Base-by-base conservation (phyloP, 2,113 vertebrate genomes). In the Mesembrinibis cayennensis region DNA sequence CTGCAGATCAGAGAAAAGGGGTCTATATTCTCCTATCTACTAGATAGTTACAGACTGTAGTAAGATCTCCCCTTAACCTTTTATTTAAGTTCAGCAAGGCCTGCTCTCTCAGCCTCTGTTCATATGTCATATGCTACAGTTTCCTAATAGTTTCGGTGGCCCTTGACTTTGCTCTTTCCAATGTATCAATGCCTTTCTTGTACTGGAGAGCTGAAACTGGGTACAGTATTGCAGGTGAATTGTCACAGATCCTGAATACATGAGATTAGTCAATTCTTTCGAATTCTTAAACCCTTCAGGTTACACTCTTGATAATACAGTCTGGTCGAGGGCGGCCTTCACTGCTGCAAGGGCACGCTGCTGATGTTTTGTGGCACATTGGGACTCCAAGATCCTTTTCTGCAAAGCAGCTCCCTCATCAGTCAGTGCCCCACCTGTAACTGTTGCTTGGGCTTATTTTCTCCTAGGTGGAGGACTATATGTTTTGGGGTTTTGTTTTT, bases 231-330 rank as follows among this genome's bases (percentile, higher is more conserved):
- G 50, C 56, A 49, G n/a, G 2, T 59, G 25, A 69, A 9, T 22
- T 67, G 38, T 19, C 82, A 38, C 1, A 62, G 45, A 20, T 45
- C 14, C 61, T 9, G 36, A 63, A 19, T 18, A 10, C 2, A 14
- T 27, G 47, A 20, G 22, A 27, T 38, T 3, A 58, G 13, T 12
- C n/a, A 29, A 2, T n/a, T 50, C 15, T 59, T 80, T 11, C 3
- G 4, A 52, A 7, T 62, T 26, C 47, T 49, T 26, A 56, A 20
- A 7, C 7, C 10, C 8, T 52, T 44, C 11, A 50, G 56, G 4
- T 30, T 52, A 1, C 0, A 0, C 6, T 50, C 5, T 14, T 82
- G 34, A 29, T 80, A 6, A 16, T 34, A 7, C 20, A 10, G 17
- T 22, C 55, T 67, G 82, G 3, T 19, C 7, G 11, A 53, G 27